These are phyloP conservation scores for Oncorhynchus clarkii DNA, from an alignment of 2,113 vertebrate species.

Conservation along the genomic window DNA sequence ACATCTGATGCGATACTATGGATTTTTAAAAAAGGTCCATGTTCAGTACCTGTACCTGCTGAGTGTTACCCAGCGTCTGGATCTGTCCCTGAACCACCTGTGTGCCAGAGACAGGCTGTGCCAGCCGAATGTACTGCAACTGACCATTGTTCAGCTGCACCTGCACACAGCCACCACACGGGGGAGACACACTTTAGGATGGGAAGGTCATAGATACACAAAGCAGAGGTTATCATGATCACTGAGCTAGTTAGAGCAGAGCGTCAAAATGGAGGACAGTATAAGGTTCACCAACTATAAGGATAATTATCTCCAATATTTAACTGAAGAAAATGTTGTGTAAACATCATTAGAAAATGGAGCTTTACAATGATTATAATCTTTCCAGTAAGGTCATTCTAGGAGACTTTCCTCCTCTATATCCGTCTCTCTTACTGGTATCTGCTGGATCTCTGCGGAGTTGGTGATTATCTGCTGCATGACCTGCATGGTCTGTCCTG, in stretches of 20 bases:
- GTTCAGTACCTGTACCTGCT: constrained; percentile 76
- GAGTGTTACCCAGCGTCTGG: constrained; percentile 92
- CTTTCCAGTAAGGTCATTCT: not conserved
- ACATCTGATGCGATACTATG: no score
- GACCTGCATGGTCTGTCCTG: constrained; percentile 98
- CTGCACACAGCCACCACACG: constrained; percentile 71
- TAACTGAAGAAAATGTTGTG: not conserved
- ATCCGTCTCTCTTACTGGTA: constrained; percentile 80
- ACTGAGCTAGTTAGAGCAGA: not conserved
- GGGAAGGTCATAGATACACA: constrained; percentile 48
- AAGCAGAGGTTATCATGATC: constrained; percentile 47
- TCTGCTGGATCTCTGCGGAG: constrained; percentile 97
- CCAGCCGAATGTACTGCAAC: constrained; percentile 96
- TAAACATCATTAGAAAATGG: no score
- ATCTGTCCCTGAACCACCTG: constrained; percentile 99
- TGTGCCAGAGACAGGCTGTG: constrained; percentile 93
- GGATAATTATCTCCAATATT: not conserved
- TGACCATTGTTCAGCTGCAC: constrained; percentile 96
- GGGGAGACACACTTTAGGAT: constrained; percentile 53
- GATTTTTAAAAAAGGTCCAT: not conserved
- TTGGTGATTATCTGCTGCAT: constrained; percentile 99
- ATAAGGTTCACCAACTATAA: not conserved
- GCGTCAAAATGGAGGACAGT: not conserved
- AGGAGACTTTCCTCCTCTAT: not conserved
- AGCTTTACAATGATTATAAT: no score